A percentile compares a stretch with the other conserved stretches of the same genome.
Conservation (phyloP, 2,113 vertebrate species). For the Hydrochoerus hydrochaeris region DNA sequence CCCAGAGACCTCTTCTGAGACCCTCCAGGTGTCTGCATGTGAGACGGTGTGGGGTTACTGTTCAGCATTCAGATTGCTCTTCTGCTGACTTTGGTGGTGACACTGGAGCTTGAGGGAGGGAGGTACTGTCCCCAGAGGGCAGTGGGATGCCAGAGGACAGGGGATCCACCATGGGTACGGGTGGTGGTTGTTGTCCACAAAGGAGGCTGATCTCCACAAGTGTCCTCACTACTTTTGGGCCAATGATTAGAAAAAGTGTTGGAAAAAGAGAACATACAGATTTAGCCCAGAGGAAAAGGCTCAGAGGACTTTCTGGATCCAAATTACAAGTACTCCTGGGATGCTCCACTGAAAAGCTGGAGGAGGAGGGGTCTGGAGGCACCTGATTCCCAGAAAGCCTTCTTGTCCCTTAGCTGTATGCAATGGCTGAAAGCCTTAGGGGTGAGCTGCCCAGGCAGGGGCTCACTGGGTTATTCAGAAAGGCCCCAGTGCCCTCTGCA, state of each 20-base stretch:
- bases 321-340: neutral
- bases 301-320: neutral
- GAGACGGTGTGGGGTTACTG: no score
- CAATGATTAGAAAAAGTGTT: neutral
- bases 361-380: neutral
- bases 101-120: neutral
- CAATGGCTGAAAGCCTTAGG: neutral
- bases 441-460: no score
- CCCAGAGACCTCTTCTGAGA: neutral
- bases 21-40: fast-evolving
- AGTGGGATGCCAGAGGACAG: neutral
- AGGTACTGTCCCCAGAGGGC: neutral
- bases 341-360: neutral
- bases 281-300: neutral
- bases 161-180: neutral
- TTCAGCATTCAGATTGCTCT: neutral
- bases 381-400: neutral
- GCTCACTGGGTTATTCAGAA: neutral
- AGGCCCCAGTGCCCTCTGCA: neutral
- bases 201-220: neutral
- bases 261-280: neutral
- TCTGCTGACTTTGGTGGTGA: neutral
- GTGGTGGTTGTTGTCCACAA: neutral
- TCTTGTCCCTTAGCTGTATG: neutral
- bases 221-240: neutral